phyloP scores from a whole-genome alignment of 1,140 invertebrate genomes.

The Caenorhabditis briggsae region DNA sequence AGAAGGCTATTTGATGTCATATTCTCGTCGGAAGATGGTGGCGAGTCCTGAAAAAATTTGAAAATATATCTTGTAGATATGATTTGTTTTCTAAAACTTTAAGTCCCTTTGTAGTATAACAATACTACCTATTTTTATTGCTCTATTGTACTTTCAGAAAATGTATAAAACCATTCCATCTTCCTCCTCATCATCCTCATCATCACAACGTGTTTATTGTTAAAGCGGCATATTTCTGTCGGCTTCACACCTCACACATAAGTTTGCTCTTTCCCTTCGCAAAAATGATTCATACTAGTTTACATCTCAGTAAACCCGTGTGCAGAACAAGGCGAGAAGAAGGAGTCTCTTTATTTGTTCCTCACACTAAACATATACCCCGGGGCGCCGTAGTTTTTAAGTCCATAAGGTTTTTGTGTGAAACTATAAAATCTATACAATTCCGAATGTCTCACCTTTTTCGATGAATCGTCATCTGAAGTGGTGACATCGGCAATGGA shows the following conservation, averaged over 20 bases:
- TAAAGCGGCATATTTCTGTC: constrained; percentile 19
- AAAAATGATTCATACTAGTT: constrained; percentile 52
- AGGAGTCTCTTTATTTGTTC: neutral
- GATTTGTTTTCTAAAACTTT: neutral
- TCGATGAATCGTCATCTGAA: constrained; percentile 39
- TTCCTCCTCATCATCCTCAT: no score
- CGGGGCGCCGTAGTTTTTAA: neutral
- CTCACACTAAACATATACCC: constrained; percentile 21
- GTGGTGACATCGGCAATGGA: constrained; percentile 47
- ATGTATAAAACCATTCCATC: constrained; percentile 45
- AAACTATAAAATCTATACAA: constrained; percentile 53
- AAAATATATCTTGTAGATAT: neutral
- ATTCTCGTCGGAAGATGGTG: constrained; percentile 35
- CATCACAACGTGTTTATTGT: constrained; percentile 13
- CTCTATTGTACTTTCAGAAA: neutral
- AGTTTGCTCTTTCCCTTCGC: neutral
- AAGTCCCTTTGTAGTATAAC: no score
- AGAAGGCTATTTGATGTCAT: neutral
- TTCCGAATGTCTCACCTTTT: constrained; percentile 16
- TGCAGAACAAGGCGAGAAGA: constrained; percentile 2
- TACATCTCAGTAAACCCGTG: constrained; percentile 40
- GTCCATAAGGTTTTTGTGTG: constrained; percentile 1
- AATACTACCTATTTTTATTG: no score
- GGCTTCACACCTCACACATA: neutral
- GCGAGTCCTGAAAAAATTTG: neutral